These are phyloP conservation scores for Patella pellucida DNA, from an alignment of 2,888 invertebrate species.

Conservation along the genomic window DNA sequence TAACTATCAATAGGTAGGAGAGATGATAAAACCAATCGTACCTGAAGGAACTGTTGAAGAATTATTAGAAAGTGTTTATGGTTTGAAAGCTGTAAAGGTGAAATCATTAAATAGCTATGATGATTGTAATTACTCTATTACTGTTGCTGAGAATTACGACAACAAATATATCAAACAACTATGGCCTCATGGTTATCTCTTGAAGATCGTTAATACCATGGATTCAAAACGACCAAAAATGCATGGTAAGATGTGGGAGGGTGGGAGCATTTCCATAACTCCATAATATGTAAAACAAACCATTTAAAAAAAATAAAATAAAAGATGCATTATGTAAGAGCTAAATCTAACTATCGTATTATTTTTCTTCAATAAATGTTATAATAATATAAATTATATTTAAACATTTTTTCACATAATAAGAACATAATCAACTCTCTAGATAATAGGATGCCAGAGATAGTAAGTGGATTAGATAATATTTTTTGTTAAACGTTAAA, in stretches of 20 bases:
- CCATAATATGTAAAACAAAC: too few relatives aligned
- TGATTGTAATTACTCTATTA: conserved; percentile 82
- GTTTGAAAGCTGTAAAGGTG: conserved; percentile 76
- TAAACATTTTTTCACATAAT: too few relatives aligned
- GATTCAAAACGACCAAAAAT: conserved; percentile 79
- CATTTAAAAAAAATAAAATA: too few relatives aligned
- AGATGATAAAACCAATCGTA: conserved; percentile 31
- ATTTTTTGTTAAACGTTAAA: too few relatives aligned
- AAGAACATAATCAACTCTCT: too few relatives aligned
- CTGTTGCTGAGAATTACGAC: conserved; percentile 73
- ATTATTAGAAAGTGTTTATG: conserved; percentile 72
- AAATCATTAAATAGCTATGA: conserved; percentile 82
- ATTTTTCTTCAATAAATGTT: too few relatives aligned
- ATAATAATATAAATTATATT: too few relatives aligned
- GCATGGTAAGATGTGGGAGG: conserved; percentile 44
- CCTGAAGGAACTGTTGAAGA: conserved; percentile 20
- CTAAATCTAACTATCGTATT: too few relatives aligned
- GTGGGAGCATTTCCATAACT: too few relatives aligned
- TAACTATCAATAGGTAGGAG: conserved; percentile 18
- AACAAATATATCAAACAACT: conserved; percentile 51
- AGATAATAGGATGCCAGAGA: too few relatives aligned
- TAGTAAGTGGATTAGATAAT: too few relatives aligned
- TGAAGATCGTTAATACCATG: conserved; percentile 87
- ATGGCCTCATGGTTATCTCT: conserved; percentile 73
- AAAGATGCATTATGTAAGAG: too few relatives aligned